Conservation (phyloP, 2,113 vertebrate species). For the Peromyscus leucopus region DNA sequence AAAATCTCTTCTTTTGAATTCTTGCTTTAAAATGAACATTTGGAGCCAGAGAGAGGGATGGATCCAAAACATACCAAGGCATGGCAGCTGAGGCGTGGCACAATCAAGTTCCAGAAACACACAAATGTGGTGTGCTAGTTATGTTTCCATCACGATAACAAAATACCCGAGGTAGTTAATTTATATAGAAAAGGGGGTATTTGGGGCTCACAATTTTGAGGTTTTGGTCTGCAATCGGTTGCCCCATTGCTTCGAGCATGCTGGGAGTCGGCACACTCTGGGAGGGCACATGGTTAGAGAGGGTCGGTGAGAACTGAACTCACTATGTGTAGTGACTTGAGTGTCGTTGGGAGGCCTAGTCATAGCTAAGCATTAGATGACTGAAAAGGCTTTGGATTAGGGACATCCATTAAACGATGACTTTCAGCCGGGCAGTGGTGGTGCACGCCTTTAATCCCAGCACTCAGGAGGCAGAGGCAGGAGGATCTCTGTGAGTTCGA, state of each 20-base stretch:
- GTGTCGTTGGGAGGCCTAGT: not conserved
- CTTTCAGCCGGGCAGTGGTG: not conserved
- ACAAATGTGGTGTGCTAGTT: not conserved
- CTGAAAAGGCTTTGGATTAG: not conserved
- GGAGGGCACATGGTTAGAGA: not conserved
- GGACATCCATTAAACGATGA: not conserved
- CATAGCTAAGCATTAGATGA: not conserved
- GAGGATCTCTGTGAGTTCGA: no score
- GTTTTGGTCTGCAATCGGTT: not conserved
- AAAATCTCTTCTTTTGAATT: not conserved
- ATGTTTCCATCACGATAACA: not conserved
- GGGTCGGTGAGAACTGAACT: not conserved
- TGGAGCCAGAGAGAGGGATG: not conserved
- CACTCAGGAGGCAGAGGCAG: no score
- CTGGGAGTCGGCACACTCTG: not conserved
- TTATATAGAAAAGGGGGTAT: not conserved
- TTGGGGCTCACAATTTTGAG: not conserved
- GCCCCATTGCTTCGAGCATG: not conserved
- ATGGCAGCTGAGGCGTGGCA: not conserved
- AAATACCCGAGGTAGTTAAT: not conserved
- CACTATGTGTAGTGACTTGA: accelerated
- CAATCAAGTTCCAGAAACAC: not conserved
- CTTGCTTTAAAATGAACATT: not conserved
- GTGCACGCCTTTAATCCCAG: no score
- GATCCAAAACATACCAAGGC: not conserved